A percentile compares a stretch with the other conserved stretches of the same genome.
Evolutionary conservation across 2,888 invertebrate species (phyloP).

Genomic region (Homarus gammarus): DNA sequence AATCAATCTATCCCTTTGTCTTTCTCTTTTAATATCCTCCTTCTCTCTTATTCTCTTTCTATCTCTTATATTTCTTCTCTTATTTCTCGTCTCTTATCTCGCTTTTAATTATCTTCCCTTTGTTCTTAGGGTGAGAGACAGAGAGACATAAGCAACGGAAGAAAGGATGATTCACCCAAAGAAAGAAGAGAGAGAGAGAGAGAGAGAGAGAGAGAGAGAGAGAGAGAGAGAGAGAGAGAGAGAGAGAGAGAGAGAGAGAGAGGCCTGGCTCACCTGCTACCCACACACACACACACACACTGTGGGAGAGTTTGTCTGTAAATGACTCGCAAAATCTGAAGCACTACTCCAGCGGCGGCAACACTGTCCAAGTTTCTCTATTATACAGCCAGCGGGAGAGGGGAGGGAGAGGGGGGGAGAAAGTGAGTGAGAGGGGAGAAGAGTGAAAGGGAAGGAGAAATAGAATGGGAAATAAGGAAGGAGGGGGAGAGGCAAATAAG

Average conservation of each 20-base stretch:
- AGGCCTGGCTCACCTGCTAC: background rate
- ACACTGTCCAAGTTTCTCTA: constrained; percentile 37
- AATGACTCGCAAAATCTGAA: constrained; percentile 34
- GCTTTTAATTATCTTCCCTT: no score
- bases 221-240: no score
- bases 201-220: no score
- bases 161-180: no score
- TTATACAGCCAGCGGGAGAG: constrained; percentile 12
- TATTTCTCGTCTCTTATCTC: background rate
- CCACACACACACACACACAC: background rate
- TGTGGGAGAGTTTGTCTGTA: constrained; percentile 34
- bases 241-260: no score
- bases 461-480: background rate
- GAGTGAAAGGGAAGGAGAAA: background rate
- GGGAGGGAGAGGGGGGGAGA: constrained; percentile 10
- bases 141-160: no score
- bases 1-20: background rate
- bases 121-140: no score
- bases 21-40: background rate
- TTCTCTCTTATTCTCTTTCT: background rate
- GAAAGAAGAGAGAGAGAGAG: no score
- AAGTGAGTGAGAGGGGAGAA: constrained; percentile 14
- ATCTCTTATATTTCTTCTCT: background rate
- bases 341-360: constrained; percentile 25
- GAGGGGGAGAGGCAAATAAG: background rate